These are phyloP conservation scores for Pinna nobilis DNA, from an alignment of 1,140 invertebrate species.

Conservation along the genomic window DNA sequence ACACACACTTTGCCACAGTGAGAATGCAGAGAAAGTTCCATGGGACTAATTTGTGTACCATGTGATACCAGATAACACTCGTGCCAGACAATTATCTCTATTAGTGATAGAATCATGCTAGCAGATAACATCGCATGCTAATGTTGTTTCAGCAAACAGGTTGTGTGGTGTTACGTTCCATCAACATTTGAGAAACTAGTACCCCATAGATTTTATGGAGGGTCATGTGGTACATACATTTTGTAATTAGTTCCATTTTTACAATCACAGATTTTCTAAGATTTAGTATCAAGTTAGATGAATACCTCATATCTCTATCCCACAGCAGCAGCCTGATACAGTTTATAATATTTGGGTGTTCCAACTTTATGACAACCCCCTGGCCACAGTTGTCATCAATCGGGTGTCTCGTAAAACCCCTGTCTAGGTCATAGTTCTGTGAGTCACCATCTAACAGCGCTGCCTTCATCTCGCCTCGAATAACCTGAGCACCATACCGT, in stretches of 20 bases:
- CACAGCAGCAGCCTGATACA: slow-evolving; percentile 93
- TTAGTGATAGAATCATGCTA: too few species aligned
- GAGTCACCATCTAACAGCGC: slow-evolving; percentile 92
- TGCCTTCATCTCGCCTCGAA: slow-evolving; percentile 84
- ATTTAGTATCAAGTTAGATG: neutral
- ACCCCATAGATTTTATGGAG: too few species aligned
- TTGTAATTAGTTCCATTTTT: neutral
- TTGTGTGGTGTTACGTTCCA: too few species aligned
- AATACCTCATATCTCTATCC: slow-evolving; percentile 93
- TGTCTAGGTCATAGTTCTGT: slow-evolving; percentile 92
- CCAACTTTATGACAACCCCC: slow-evolving; percentile 89
- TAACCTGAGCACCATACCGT: slow-evolving; percentile 82
- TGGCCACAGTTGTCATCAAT: slow-evolving; percentile 85
- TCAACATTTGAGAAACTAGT: too few species aligned
- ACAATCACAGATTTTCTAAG: neutral
- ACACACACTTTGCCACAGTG: too few species aligned
- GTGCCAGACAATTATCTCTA: too few species aligned
- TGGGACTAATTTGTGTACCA: too few species aligned
- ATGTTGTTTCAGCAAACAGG: too few species aligned
- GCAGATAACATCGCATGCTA: too few species aligned
- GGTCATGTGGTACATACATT: too few species aligned
- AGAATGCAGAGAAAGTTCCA: too few species aligned
- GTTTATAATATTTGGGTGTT: slow-evolving; percentile 93
- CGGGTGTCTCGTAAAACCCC: slow-evolving; percentile 93
- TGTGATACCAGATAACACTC: too few species aligned